Evolutionary conservation across 2,797 vertebrate genomes (phyloP), one percentile per base, ranked within the genome.

Genomic region (Cuculus canorus): DNA sequence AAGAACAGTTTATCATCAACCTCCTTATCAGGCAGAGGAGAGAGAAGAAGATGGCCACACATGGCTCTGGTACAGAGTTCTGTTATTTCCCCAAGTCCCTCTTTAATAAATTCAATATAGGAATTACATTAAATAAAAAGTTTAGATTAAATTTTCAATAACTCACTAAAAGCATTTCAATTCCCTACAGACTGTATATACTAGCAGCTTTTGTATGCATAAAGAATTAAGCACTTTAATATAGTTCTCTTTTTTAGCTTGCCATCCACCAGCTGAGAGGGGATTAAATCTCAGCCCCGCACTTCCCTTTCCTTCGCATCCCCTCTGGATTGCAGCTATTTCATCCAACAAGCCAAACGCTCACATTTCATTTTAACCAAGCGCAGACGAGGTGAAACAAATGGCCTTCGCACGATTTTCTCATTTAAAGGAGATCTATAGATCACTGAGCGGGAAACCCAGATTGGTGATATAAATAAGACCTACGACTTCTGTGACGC

Each of bases 91-190:
- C 90, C 75, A 94, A 84, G 43, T 95, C 96, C 95, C 84, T 81
- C 84, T 91, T 95, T 93, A 89, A 96, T 95, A 96, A 95, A 97
- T 93, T 83, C 88, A 79, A 85, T 39, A 7, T 5, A 71, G 72
- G 85, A 92, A 86, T 84, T 91, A 91, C 79, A 90, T 18, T 53
- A 90, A 97, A 97, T 95, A 89, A 96, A 97, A 96, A 96, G 89
- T 94, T 93, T 82, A 95, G 95, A 95, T 94, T 97, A 93, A 88
- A 96, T 95, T 97, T 98, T 97, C 97, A 97, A 97, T 96, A 95
- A 95, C 91, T 88, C 91, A 91, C 92, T 97, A 93, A 96, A 97
- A 97, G 95, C 94, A 79, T 33, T 89, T 94, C 88, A 54, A 32
- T n/a, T 83, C 96, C 95, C 95, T 32, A 5, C 0, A 30, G 91